These are phyloP conservation scores for Ectemnius lituratus DNA, from an alignment of 2,888 invertebrate species.

Conservation along the genomic window DNA sequence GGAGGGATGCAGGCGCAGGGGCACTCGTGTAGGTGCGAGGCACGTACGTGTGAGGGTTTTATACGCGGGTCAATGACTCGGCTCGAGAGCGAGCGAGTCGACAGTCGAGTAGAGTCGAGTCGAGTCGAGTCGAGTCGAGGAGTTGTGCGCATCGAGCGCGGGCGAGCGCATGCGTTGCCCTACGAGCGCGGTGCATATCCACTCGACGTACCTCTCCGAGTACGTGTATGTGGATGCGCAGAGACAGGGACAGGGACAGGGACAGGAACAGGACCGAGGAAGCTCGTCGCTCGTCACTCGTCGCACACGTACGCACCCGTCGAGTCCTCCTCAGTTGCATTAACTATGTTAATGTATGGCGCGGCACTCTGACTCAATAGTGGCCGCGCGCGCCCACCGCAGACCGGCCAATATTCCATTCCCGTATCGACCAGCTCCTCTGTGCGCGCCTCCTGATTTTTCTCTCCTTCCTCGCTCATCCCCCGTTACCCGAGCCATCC, in stretches of 20 bases:
- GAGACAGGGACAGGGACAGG: too few species aligned
- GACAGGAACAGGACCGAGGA: too few species aligned
- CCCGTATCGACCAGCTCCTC: constrained; percentile 43
- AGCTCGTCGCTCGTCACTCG: too few species aligned
- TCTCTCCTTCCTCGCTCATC: background rate
- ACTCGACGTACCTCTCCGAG: too few species aligned
- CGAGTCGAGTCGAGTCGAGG: constrained; percentile 18
- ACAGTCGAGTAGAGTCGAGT: too few species aligned
- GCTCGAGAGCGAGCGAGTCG: too few species aligned
- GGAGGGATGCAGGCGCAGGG: background rate
- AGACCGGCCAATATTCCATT: constrained; percentile 48
- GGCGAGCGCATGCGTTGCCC: constrained; percentile 33
- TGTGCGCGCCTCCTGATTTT: constrained; percentile 39
- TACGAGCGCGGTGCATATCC: too few species aligned
- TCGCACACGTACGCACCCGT: background rate
- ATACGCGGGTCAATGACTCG: constrained; percentile 65
- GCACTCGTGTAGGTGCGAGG: constrained; percentile 44
- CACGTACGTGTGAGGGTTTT: constrained; percentile 53
- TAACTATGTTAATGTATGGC: constrained; percentile 63
- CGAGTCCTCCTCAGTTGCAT: constrained; percentile 31
- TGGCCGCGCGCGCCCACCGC: too few species aligned
- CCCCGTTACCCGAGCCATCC: too few species aligned
- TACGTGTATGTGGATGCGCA: too few species aligned
- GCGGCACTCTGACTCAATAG: constrained; percentile 57
- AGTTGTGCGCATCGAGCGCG: constrained; percentile 56